Percentiles rank a stretch among this genome's conserved stretches.
phyloP scores from a whole-genome alignment of 2,888 invertebrate genomes.

The Xylota segnis region DNA sequence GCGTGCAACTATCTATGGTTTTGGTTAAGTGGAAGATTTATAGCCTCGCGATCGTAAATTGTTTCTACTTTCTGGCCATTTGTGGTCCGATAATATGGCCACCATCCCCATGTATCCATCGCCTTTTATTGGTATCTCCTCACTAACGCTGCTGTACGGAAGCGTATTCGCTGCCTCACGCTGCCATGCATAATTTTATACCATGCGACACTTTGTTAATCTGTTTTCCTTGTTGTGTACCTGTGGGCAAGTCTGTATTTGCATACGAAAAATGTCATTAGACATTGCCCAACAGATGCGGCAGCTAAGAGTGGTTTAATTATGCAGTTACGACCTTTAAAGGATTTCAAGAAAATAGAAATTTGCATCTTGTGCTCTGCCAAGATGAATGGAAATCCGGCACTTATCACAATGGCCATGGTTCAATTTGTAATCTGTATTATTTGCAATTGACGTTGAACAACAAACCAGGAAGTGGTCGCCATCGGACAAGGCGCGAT shows the following conservation, averaged over 20 bases:
- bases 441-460: slow-evolving; percentile 61
- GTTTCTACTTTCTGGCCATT: slow-evolving; percentile 65
- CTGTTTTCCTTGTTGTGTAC: background rate
- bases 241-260: slow-evolving; percentile 15
- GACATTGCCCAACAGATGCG: background rate
- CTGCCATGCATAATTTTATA: slow-evolving; percentile 56
- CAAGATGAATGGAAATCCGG: background rate
- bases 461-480: slow-evolving; percentile 67
- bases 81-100: slow-evolving; percentile 32
- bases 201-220: slow-evolving; percentile 36
- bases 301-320: background rate
- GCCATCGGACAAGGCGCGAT: slow-evolving; percentile 29
- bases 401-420: slow-evolving; percentile 21
- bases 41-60: slow-evolving; percentile 67
- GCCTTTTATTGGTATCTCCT: slow-evolving; percentile 16
- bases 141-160: slow-evolving; percentile 56
- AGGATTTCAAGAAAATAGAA: background rate
- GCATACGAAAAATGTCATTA: slow-evolving; percentile 33
- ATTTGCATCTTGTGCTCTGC: too few species aligned
- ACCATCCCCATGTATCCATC: slow-evolving; percentile 17
- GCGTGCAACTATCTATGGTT: slow-evolving; percentile 46
- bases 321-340: background rate
- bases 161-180: slow-evolving; percentile 34
- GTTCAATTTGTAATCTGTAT: slow-evolving; percentile 61
- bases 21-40: slow-evolving; percentile 68